Base-by-base conservation (phyloP, 2,113 vertebrate genomes). In the Fulmarus glacialis region DNA sequence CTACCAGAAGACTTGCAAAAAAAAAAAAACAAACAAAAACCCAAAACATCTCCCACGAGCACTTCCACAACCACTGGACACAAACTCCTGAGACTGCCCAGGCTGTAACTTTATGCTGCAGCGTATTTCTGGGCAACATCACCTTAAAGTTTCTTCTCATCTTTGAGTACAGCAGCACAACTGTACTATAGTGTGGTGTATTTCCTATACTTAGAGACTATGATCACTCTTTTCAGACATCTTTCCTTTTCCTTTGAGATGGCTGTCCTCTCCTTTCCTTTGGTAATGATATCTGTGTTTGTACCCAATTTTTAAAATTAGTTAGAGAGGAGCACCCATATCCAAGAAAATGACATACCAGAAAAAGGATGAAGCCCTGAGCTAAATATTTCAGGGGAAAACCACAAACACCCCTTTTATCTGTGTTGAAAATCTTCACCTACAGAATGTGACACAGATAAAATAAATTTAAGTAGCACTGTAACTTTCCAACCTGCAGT, bases 61-160 rank as follows among this genome's bases (percentile, higher is more conserved):
- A 15, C 9, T 47, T 82, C 48, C 53, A 72, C 71, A 56, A 8
- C 9, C n/a, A 13, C 50, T 14, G 50, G 19, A 48, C 59, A 70
- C 68, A 67, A 62, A 12, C 9, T 36, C 17, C 30, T 0, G 4
- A 15, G 26, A 6, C 47, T 42, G 55, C 34, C 18, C 1, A 0
- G 29, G 40, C 77, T 5, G 21, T 30, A 22, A 36, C 38, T 26
- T 47, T 21, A 20, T 2, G 13, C 81, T 64, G 52, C 53, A 40
- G 19, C 1, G 1, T 26, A 10, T 48, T 87, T 53, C 45, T 36
- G 64, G 68, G 45, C 47, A 85, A 74, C 34, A 50, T 45, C 45
- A 36, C 14, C 26, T 36, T 3, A 4, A 40, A 56, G 6, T 40
- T 87, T 66, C 56, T 62, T 62, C 86, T 79, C 26, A 4, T 11